Evolutionary conservation across 2,888 invertebrate species (phyloP).

Genomic region (Sialis fuliginosa): DNA sequence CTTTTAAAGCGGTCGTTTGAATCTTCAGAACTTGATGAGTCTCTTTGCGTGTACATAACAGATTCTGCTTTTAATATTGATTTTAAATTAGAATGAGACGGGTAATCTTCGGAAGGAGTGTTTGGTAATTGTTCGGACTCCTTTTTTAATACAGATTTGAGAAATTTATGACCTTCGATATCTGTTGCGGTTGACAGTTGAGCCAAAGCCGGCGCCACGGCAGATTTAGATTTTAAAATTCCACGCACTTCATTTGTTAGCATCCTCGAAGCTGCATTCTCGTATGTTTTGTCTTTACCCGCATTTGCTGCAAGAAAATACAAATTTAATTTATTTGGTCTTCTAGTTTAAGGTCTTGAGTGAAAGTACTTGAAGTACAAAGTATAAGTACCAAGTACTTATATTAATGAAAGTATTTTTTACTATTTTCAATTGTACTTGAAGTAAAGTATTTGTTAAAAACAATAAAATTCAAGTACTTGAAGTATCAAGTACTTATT

Average conservation of each 20-base stretch:
- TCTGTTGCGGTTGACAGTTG: conserved; percentile 8
- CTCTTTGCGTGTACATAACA: conserved; percentile 8
- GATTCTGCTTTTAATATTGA: conserved; percentile 15
- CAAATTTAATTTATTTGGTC: no score
- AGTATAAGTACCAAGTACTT: no score
- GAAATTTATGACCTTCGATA: conserved; percentile 4
- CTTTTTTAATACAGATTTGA: conserved; percentile 13
- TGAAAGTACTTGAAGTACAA: no score
- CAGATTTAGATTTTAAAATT: conserved; percentile 33
- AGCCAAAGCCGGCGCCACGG: conserved; percentile 25
- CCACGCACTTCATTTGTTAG: conserved; percentile 35
- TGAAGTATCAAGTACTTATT: no score
- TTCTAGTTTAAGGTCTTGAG: no score
- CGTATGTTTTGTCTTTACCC: conserved; percentile 24
- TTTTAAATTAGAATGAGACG: conserved; percentile 12
- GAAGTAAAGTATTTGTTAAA: no score
- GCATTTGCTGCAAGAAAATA: conserved; percentile 9
- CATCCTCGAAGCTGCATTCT: conserved; percentile 33
- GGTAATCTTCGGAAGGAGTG: conserved; percentile 6
- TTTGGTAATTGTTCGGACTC: neutral
- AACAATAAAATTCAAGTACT: no score
- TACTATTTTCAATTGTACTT: no score
- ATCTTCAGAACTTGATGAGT: neutral
- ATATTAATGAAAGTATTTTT: no score
- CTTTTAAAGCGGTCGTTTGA: conserved; percentile 6